Conservation (phyloP, 2,888 invertebrate genomes). For the Acheta domesticus region DNA sequence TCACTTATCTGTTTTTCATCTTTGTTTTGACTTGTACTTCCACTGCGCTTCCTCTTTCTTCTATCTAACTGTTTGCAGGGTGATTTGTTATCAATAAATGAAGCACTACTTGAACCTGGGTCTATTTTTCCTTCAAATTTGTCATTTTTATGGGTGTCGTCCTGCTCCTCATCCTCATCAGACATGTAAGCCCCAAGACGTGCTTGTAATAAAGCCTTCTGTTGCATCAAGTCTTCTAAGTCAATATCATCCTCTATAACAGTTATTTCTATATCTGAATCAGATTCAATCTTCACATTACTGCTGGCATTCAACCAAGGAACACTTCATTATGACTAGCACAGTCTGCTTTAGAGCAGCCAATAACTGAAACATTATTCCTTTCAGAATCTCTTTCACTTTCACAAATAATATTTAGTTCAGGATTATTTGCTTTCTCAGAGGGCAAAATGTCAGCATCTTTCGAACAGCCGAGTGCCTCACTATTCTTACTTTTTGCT, state of each 20-base stretch:
- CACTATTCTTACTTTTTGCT: too few relatives aligned
- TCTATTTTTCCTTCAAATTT: background rate
- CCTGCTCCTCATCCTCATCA: conserved; percentile 37
- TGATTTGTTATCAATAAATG: background rate
- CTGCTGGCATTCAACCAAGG: conserved; percentile 32
- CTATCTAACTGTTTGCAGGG: background rate
- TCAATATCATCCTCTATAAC: conserved; percentile 83
- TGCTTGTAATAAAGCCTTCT: conserved; percentile 76
- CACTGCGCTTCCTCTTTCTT: background rate
- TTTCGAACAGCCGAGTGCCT: too few relatives aligned
- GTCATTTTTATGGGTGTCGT: conserved; percentile 22
- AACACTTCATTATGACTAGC: too few relatives aligned
- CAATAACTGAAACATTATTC: too few relatives aligned
- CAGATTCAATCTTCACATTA: conserved; percentile 49
- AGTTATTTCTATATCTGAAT: conserved; percentile 65
- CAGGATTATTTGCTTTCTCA: too few relatives aligned
- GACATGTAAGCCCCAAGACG: conserved; percentile 72
- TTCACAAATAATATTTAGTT: too few relatives aligned
- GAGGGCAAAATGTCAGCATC: too few relatives aligned
- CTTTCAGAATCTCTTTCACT: too few relatives aligned
- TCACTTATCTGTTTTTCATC: background rate
- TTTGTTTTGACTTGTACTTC: background rate
- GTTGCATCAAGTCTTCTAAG: conserved; percentile 83
- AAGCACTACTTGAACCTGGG: too few relatives aligned
- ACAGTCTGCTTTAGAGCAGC: too few relatives aligned